Base-by-base conservation (phyloP, 2,113 vertebrate species). In the Trogon melanurus region DNA sequence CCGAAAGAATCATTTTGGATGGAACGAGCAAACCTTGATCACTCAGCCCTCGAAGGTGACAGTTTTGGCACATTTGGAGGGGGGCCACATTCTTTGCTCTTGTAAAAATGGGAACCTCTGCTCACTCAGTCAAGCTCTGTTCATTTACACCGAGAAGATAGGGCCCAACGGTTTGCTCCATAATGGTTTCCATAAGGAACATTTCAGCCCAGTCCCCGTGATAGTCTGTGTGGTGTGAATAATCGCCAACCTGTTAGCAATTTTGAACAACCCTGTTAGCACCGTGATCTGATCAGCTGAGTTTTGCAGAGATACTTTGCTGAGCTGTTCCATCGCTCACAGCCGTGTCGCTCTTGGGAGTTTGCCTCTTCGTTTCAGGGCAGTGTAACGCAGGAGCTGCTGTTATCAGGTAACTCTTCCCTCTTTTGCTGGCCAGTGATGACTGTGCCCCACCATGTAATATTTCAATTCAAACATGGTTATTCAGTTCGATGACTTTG, bases 141-240 rank as follows among this genome's bases (percentile, higher is more conserved):
- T 91, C 62, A 15, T 91, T 79, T 82, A 34, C 34, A 41, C 45
- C 67, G 50, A 75, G 74, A 65, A 91, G 91, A 85, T 47, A 82
- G 62, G 67, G 51, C 64, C 79, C 85, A 85, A 32, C 0, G 7
- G 50, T 90, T 93, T 93, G 44, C 69, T 88, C 53, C 86, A 27
- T 95, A 96, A 93, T 90, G 72, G 45, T 86, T 95, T 95, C 95
- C 95, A 84, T 72, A 92, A 95, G 72, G 86, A 79, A 65, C 20
- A 65, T 3, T 58, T 89, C 71, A 2, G 51, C 72, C 78, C 75
- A 18, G 26, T 20, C 64, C 29, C 34, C 51, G 7, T 81, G 74
- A 88, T 34, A 50, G 57, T 11, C 64, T 61, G n/a, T 36, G 66
- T 64, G 88, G 70, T 66, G 76, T 93, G 92, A 93, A 87, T 81